Conservation (phyloP, 2,797 vertebrate species). For the Eulemur coronatus region DNA sequence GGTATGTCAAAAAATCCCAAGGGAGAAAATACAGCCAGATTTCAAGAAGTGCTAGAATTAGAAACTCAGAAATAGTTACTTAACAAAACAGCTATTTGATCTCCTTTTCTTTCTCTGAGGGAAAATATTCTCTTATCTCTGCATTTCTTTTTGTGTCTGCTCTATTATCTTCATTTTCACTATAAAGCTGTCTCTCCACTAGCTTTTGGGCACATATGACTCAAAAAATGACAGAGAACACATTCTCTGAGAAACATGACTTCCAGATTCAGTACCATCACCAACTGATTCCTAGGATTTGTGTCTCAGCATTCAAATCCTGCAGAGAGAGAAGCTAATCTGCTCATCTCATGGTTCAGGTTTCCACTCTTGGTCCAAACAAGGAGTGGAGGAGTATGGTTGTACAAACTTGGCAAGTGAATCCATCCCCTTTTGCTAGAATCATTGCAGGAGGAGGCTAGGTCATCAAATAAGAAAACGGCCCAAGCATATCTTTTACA, state of each 20-base stretch:
- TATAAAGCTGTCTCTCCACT: background rate
- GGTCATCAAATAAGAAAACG: background rate
- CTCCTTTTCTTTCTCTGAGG: background rate
- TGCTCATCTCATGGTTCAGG: background rate
- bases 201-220: background rate
- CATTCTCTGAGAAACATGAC: background rate
- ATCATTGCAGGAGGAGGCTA: background rate
- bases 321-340: background rate
- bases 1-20: background rate
- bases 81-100: background rate
- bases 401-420: background rate
- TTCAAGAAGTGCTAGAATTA: background rate
- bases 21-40: background rate
- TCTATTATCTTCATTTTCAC: background rate
- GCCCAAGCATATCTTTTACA: background rate
- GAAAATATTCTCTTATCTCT: background rate
- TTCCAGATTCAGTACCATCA: background rate
- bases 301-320: background rate
- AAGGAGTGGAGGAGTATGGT: background rate
- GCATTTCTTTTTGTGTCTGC: background rate
- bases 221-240: background rate
- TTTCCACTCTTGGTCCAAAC: background rate
- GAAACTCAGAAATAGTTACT: background rate
- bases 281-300: background rate
- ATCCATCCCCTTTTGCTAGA: background rate